Evolutionary conservation across 2,113 vertebrate genomes (phyloP).

Genomic region (Daphoenositta chrysoptera): DNA sequence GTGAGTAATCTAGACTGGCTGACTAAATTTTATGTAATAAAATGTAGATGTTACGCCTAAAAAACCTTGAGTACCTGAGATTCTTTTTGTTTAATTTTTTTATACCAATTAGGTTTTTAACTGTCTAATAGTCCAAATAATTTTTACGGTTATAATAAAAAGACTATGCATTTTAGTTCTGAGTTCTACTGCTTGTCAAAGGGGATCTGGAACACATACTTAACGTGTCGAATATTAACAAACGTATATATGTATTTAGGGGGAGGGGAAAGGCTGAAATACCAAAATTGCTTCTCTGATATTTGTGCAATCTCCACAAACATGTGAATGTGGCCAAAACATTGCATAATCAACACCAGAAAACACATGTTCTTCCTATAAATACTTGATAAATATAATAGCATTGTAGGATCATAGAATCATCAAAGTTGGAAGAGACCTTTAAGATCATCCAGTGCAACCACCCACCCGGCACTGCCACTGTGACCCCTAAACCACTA

Average conservation of each 20-base stretch:
- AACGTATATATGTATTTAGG: neutral
- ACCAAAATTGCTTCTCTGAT: neutral
- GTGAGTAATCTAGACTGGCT: neutral
- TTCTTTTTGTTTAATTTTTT: neutral
- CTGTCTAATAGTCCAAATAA: neutral
- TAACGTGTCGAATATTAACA: neutral
- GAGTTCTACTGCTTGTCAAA: neutral
- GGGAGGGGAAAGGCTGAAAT: neutral
- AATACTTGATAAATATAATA: neutral
- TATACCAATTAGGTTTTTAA: neutral
- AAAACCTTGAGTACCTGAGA: neutral
- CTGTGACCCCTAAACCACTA: neutral
- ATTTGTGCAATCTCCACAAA: neutral
- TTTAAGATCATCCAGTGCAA: neutral
- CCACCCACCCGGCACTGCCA: accelerated
- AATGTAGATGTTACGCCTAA: neutral
- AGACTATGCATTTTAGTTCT: neutral
- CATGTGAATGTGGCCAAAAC: neutral
- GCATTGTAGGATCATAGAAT: neutral
- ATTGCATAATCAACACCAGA: neutral
- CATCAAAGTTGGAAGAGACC: neutral
- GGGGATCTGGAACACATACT: neutral
- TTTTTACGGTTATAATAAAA: neutral
- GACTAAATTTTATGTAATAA: neutral
- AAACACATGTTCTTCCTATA: neutral